Base-by-base conservation (phyloP, 2,888 invertebrate genomes). In the Cheilosia impressa region DNA sequence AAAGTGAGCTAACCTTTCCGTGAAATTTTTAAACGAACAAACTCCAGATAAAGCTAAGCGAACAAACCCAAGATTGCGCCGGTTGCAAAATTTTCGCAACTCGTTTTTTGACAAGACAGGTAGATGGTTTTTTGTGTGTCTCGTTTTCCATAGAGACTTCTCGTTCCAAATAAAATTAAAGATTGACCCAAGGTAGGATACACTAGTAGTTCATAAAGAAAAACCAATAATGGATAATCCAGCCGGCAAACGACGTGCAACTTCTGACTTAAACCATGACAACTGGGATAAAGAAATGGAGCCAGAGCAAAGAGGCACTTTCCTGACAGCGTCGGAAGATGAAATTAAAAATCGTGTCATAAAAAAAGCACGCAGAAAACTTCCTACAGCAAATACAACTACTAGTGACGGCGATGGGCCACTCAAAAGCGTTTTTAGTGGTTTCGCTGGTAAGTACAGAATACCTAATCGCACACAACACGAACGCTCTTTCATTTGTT, bases 211-310 rank as follows among this genome's bases (percentile, higher is more conserved):
- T 13, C 5, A 27, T 13, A 41, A 50, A 52, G 4, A 9, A n/a
- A n/a, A 34, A 38, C 0, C 4, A 15, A 5, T 2, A 60, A 73
- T 58, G 65, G 43, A 53, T 22, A 78, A 66, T 71, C 96, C 96
- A 96, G 94, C 96, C 88, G 91, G 92, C 65, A 98, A 98, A 93
- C 94, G 98, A 87, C 92, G 93, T 88, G 97, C 97, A 34, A 94
- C 95, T 5, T 93, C 93, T 24, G 96, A 97, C 76, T 92, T 98
- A 87, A 97, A 96, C 92, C 96, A 96, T 89, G 96, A 96, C 13
- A 97, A 97, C 91, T 97, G 97, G 97, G 95, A 97, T 90, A 93
- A 94, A 80, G 97, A 96, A 72, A 96, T 96, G 1, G 95, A 95
- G 63, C 93, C 93, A 0, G 96, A 97, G 90, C 76, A 62, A 10